Evolutionary conservation across 2,113 vertebrate species (phyloP).

Genomic region (Crypturellus undulatus): DNA sequence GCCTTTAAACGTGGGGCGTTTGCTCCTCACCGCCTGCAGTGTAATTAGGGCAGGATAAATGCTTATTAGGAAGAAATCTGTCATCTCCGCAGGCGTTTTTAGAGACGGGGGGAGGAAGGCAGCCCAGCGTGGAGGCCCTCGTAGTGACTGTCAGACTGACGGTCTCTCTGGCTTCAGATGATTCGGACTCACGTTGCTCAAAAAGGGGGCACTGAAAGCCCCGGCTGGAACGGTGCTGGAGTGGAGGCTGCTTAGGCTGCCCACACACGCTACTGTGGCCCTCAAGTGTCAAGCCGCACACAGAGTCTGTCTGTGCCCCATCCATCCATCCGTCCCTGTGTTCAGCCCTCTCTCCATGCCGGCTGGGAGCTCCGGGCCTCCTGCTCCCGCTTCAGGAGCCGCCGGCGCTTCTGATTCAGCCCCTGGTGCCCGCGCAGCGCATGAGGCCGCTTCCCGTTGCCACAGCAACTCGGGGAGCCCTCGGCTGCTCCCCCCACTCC

Average conservation of each 20-base stretch:
- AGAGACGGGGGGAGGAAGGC: not conserved
- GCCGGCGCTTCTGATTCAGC: not conserved
- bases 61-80: constrained; percentile 40
- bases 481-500: not conserved
- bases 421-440: not conserved
- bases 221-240: not conserved
- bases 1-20: not conserved
- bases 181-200: not conserved
- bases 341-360: not conserved
- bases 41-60: constrained; percentile 63
- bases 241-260: too few species aligned
- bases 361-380: not conserved
- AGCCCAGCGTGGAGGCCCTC: not conserved
- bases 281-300: rapidly evolving
- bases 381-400: not conserved
- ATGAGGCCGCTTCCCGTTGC: not conserved
- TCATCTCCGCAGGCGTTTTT: not conserved
- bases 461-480: constrained; percentile 43
- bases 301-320: rapidly evolving
- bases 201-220: rapidly evolving
- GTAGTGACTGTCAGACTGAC: not conserved
- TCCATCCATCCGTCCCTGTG: rapidly evolving
- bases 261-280: rapidly evolving
- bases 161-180: not conserved
- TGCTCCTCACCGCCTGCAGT: not conserved